These are phyloP conservation scores for Philotrypesis tridentata DNA, from an alignment of 1,140 invertebrate species.

Conservation along the genomic window DNA sequence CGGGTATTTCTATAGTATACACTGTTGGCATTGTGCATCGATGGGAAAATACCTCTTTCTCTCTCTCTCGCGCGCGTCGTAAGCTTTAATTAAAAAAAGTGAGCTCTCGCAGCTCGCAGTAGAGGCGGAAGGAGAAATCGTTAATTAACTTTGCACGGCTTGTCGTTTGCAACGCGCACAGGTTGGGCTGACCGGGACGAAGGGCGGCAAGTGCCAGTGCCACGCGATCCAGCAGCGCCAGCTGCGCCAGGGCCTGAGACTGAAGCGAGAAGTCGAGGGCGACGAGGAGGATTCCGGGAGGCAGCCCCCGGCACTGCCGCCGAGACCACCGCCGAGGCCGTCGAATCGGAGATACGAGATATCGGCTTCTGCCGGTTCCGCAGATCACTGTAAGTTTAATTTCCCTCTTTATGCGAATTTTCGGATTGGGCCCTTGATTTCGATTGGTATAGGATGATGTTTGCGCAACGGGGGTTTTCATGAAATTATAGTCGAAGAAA, in stretches of 20 bases:
- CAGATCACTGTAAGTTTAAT: conserved; percentile 65
- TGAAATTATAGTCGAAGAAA: no score
- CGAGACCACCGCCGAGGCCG: conserved; percentile 68
- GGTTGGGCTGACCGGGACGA: conserved; percentile 24
- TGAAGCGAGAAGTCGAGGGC: conserved; percentile 54
- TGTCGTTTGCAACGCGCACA: background rate
- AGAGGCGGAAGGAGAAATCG: background rate
- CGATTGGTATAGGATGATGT: no score
- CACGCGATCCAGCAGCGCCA: conserved; percentile 65
- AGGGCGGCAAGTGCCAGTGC: conserved; percentile 67
- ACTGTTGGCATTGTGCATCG: background rate
- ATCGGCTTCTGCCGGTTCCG: conserved; percentile 49
- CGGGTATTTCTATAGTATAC: background rate
- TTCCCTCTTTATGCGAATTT: background rate
- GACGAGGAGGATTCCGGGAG: conserved; percentile 52
- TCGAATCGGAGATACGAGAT: conserved; percentile 66
- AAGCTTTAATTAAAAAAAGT: no score
- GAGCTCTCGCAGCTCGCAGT: no score
- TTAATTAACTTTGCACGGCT: background rate
- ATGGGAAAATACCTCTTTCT: background rate
- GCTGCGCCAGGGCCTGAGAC: conserved; percentile 58
- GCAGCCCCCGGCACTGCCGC: conserved; percentile 69
- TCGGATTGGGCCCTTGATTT: no score
- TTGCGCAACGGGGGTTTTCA: no score
- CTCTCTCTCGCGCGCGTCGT: no score